phyloP scores from a whole-genome alignment of 2,888 invertebrate species.

The Suillia variegata region DNA sequence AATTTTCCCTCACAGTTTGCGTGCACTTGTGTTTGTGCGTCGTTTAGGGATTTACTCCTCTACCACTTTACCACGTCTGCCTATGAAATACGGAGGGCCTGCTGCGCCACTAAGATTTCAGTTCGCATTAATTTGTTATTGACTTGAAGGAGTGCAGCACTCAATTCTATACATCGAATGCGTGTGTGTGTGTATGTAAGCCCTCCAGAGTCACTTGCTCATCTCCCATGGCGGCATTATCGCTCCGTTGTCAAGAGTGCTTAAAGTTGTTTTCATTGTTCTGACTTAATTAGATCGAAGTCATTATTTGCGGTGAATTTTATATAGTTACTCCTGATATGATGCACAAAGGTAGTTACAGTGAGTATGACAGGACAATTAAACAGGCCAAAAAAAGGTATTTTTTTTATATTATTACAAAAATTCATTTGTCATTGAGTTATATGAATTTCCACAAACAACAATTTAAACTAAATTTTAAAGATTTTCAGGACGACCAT shows the following conservation, averaged over 20 bases:
- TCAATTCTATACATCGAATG: constrained; percentile 28
- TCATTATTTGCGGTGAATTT: neutral
- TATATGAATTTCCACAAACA: too few relatives aligned
- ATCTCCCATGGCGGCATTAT: neutral
- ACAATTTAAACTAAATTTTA: too few relatives aligned
- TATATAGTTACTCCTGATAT: neutral
- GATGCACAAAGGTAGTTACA: too few relatives aligned
- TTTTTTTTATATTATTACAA: too few relatives aligned
- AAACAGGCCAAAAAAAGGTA: too few relatives aligned
- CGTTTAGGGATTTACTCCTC: too few relatives aligned
- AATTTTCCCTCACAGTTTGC: neutral
- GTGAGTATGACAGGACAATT: too few relatives aligned
- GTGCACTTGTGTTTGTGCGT: neutral
- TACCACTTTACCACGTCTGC: too few relatives aligned
- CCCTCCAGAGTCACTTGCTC: neutral
- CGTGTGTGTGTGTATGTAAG: neutral
- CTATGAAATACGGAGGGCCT: constrained; percentile 4
- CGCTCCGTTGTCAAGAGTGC: neutral
- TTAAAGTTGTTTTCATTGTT: neutral
- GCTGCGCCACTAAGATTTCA: constrained; percentile 18
- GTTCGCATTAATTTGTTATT: constrained; percentile 22
- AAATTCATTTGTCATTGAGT: too few relatives aligned
- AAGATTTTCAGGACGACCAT: too few relatives aligned
- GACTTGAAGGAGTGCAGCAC: constrained; percentile 31
- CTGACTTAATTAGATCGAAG: constrained; percentile 9